Base-by-base conservation (phyloP, 1,140 invertebrate species). In the Nephila pilipes region DNA sequence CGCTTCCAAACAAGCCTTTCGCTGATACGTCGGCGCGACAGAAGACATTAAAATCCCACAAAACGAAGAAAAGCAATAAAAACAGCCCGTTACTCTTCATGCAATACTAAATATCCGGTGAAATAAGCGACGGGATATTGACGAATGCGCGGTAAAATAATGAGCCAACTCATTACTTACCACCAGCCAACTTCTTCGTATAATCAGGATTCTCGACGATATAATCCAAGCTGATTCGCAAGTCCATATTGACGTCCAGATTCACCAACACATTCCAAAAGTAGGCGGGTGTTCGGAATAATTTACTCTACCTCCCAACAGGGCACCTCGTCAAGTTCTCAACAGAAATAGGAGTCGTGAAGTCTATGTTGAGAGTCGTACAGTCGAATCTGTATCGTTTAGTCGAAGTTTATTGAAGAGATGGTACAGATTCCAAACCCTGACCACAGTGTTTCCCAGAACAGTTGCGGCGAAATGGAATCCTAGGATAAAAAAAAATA, bases 191-290 rank as follows among this genome's bases (percentile, higher is more conserved):
- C 90, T 96, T 95, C 32, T 95, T 94, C 0, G 95, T 95, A 94
- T 96, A 95, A 63, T 95, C 95, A 4, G 94, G 90, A 57, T 96
- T 95, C 38, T 95, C 94, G 2, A 96, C 95, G n/a, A 96, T 95
- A 93, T 95, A 95, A 25, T 96, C 95, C 32, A 96, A 94, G 16
- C 96, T 96, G 25, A 95, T 95, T 90, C 95, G 95, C 1, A 96
- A 96, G 94, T 96, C 96, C 94, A 96, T 96, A 54, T 79, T 80
- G 88, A 80, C 36, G 36, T 87, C 65, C 29, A 96, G 95, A 46
- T 1, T 83, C 20, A 90, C 46, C 54, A 57, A 54, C 46, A 46
- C 87, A 90, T 90, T 81, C 79, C 89, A 58, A 36, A 83, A 29
- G 58, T 22, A 38, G 38, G 83, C 83, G 36, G 55, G 60, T 29